Conservation (phyloP, 2,113 vertebrate genomes). For the Rhea pennata region DNA sequence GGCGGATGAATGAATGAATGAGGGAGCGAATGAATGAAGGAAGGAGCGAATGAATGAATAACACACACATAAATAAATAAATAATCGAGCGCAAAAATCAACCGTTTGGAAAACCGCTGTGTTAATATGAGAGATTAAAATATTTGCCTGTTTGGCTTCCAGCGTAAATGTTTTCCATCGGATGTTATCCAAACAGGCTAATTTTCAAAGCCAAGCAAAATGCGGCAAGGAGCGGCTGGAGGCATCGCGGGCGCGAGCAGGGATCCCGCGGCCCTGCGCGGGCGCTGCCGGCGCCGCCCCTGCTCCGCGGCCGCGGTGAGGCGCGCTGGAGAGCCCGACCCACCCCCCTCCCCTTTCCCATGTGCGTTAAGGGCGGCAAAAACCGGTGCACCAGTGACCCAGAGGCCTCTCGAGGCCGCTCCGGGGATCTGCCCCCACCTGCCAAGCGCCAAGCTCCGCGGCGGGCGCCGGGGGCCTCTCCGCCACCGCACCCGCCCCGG, state of each 20-base stretch:
- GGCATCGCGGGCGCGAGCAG: not conserved
- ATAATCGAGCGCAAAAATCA: constrained; percentile 29
- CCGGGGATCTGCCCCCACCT: not conserved
- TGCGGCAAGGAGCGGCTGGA: not conserved
- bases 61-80: constrained; percentile 44
- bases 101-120: constrained; percentile 48
- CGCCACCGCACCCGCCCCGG: accelerated
- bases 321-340: accelerated
- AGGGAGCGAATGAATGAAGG: not conserved
- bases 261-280: not conserved
- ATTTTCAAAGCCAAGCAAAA: constrained; percentile 59
- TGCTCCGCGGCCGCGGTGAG: not conserved
- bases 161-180: constrained; percentile 53
- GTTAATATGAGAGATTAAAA: constrained; percentile 64
- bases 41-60: constrained; percentile 24
- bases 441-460: not conserved
- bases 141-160: constrained; percentile 63
- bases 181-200: constrained; percentile 45
- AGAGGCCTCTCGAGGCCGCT: not conserved
- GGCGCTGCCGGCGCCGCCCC: not conserved
- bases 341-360: accelerated
- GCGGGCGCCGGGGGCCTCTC: not conserved
- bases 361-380: no score
- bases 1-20: constrained; percentile 9
- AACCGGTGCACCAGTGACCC: not conserved